A percentile compares a stretch with the other conserved stretches of the same genome.
Evolutionary conservation across 1,140 invertebrate species (phyloP).

Genomic region (Heliconius eleuchia): DNA sequence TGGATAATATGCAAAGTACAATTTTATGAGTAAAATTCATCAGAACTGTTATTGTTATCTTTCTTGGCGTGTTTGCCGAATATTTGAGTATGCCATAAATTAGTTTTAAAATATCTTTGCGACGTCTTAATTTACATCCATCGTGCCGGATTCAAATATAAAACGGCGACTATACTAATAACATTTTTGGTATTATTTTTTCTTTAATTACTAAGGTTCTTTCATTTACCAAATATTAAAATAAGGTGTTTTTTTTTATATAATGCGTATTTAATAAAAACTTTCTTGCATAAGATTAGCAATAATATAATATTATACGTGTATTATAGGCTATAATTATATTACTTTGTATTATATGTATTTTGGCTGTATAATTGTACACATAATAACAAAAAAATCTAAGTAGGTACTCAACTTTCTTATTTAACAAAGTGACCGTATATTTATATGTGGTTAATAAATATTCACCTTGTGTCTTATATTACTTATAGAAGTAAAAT

Average conservation of each 20-base stretch:
- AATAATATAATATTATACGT: no score
- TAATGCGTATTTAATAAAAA: no score
- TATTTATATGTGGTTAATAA: background rate
- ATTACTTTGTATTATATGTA: no score
- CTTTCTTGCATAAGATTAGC: no score
- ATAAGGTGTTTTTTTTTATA: no score
- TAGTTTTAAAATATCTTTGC: constrained; percentile 9
- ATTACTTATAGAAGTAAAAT: background rate
- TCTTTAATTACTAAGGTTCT: background rate
- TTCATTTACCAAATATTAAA: no score
- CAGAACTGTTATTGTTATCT: constrained; percentile 36
- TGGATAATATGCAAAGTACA: constrained; percentile 47
- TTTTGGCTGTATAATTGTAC: no score
- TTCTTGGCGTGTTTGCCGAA: constrained; percentile 28
- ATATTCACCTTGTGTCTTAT: background rate
- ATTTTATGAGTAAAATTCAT: constrained; percentile 43
- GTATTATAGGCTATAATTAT: no score
- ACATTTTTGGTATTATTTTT: background rate
- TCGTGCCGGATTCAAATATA: background rate
- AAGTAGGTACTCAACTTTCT: no score
- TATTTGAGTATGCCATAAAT: constrained; percentile 34
- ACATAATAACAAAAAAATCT: no score
- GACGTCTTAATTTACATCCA: constrained; percentile 12
- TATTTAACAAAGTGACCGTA: no score
- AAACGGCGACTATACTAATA: background rate